These are phyloP conservation scores for Brachystomella parvula DNA, from an alignment of 1,140 invertebrate genomes.

Conservation along the genomic window DNA sequence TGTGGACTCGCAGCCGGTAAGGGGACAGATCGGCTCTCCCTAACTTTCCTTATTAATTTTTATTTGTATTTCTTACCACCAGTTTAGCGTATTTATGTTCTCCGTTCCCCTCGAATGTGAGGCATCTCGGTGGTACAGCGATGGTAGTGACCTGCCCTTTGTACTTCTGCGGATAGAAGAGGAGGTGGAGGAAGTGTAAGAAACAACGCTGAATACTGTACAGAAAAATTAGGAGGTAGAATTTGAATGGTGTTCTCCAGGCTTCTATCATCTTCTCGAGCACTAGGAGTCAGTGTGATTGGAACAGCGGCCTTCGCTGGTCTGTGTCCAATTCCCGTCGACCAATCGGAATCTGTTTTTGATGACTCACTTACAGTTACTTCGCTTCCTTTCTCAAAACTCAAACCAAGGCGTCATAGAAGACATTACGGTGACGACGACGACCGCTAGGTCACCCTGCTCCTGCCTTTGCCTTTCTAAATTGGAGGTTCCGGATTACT, in stretches of 20 bases:
- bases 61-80: conserved; percentile 47
- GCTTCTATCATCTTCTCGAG: neutral
- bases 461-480: too few relatives aligned
- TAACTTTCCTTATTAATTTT: neutral
- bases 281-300: neutral
- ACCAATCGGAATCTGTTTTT: neutral
- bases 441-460: too few relatives aligned
- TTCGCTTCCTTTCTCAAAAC: neutral
- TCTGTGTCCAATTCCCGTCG: neutral
- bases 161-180: conserved; percentile 28
- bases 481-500: too few relatives aligned
- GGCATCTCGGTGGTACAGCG: conserved; percentile 49
- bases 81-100: conserved; percentile 58
- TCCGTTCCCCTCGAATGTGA: conserved; percentile 52
- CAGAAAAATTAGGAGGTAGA: conserved; percentile 24
- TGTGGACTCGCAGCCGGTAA: neutral
- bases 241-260: conserved; percentile 12
- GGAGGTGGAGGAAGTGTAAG: conserved; percentile 24
- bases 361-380: neutral
- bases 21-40: neutral
- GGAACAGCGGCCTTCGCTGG: neutral
- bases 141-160: conserved; percentile 14
- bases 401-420: neutral
- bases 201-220: conserved; percentile 31
- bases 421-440: neutral